These are phyloP conservation scores for Pandemis cinnamomeana DNA, from an alignment of 2,888 invertebrate species.

Conservation along the genomic window DNA sequence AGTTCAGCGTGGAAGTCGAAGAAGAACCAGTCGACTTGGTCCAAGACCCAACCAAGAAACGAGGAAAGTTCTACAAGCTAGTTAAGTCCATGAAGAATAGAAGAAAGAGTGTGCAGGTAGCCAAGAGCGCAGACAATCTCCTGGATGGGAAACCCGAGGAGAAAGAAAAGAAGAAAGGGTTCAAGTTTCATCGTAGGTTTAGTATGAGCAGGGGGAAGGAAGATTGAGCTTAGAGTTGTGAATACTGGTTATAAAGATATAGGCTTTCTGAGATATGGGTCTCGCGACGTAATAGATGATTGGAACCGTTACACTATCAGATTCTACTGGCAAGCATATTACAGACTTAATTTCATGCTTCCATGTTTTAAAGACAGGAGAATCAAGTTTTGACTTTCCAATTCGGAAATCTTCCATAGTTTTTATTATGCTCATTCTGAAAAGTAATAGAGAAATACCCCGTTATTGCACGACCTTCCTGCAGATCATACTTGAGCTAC, in stretches of 20 bases:
- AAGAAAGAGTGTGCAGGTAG: slow-evolving; percentile 79
- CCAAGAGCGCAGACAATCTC: slow-evolving; percentile 77
- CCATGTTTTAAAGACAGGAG: neutral
- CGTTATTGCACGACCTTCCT: neutral
- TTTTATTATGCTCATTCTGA: neutral
- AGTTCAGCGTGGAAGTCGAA: slow-evolving; percentile 80
- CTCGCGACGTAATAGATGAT: neutral
- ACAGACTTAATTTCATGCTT: neutral
- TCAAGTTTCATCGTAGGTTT: slow-evolving; percentile 78
- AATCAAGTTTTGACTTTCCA: neutral
- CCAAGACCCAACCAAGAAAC: slow-evolving; percentile 71
- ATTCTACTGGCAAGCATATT: neutral
- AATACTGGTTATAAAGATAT: slow-evolving; percentile 33
- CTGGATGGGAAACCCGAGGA: slow-evolving; percentile 69
- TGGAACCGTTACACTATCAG: neutral
- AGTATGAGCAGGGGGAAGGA: slow-evolving; percentile 76
- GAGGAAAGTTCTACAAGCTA: slow-evolving; percentile 76
- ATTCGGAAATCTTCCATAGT: neutral
- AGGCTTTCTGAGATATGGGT: neutral
- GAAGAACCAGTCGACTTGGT: slow-evolving; percentile 66
- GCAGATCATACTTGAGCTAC: neutral
- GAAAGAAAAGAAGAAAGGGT: slow-evolving; percentile 74
- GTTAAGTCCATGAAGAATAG: slow-evolving; percentile 81
- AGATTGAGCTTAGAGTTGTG: slow-evolving; percentile 65
- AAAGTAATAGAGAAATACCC: neutral